These are phyloP conservation scores for Capreolus pygargus DNA, from an alignment of 2,113 vertebrate species.

Conservation along the genomic window DNA sequence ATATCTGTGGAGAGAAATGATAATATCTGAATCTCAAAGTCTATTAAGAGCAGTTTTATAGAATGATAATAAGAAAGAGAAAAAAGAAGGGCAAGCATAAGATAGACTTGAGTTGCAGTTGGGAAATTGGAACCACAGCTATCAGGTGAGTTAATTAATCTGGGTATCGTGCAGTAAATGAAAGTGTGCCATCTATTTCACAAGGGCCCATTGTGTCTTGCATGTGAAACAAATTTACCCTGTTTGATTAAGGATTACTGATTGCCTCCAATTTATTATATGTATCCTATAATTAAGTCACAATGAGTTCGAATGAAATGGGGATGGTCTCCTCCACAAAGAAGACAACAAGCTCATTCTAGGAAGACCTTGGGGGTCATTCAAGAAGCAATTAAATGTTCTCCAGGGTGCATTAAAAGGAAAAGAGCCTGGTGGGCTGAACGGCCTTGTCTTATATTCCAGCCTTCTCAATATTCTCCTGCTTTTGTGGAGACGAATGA, in stretches of 20 bases:
- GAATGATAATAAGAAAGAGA: conserved; percentile 39
- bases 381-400: conserved; percentile 85
- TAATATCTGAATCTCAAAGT: conserved; percentile 42
- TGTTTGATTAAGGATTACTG: conserved; percentile 83
- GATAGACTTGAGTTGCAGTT: conserved; percentile 67
- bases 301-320: conserved; percentile 82
- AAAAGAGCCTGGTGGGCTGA: conserved; percentile 67
- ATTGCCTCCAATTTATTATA: conserved; percentile 86
- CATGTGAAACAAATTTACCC: conserved; percentile 79
- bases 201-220: conserved; percentile 80
- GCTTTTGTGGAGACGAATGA: conserved; percentile 72
- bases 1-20: neutral
- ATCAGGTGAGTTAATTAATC: conserved; percentile 87
- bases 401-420: conserved; percentile 76
- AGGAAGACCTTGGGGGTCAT: conserved; percentile 83
- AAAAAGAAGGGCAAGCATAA: conserved; percentile 55
- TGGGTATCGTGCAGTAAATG: conserved; percentile 83
- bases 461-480: conserved; percentile 62
- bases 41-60: conserved; percentile 48
- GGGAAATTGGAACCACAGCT: conserved; percentile 80
- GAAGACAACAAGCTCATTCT: conserved; percentile 86
- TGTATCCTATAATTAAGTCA: conserved; percentile 86
- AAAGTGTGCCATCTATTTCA: conserved; percentile 84
- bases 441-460: conserved; percentile 62
- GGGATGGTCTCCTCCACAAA: conserved; percentile 79